phyloP scores from a whole-genome alignment of 2,888 invertebrate genomes.

The Trisateles emortualis region DNA sequence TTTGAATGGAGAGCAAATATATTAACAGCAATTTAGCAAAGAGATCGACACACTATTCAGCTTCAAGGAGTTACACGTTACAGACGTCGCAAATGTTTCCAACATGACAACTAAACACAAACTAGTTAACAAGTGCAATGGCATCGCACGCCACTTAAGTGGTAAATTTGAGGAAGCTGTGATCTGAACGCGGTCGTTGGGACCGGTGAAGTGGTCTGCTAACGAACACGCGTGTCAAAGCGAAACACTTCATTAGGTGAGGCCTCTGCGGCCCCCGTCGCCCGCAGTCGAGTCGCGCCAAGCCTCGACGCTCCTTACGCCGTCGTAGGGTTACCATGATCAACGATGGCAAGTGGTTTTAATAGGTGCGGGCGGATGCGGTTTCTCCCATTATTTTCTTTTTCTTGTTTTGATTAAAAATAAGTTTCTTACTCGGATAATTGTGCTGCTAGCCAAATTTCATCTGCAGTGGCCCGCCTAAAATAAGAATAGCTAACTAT shows the following conservation, averaged over 20 bases:
- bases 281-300: conserved; percentile 44
- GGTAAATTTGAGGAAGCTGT: conserved; percentile 83
- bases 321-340: conserved; percentile 38
- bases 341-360: background rate
- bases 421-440: no score
- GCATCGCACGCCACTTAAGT: conserved; percentile 81
- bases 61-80: background rate
- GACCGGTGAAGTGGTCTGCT: conserved; percentile 81
- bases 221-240: conserved; percentile 87
- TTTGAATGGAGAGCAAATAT: no score
- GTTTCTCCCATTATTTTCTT: background rate
- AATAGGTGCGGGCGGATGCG: background rate
- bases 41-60: background rate
- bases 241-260: conserved; percentile 86
- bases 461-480: no score
- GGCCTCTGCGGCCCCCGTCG: conserved; percentile 52
- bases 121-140: conserved; percentile 75
- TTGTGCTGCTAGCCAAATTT: no score
- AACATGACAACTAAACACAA: conserved; percentile 55
- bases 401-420: background rate
- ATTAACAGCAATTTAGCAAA: background rate
- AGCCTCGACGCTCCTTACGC: conserved; percentile 50
- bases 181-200: conserved; percentile 77
- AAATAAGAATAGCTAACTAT: no score
- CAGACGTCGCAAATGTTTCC: background rate